Evolutionary conservation across 2,888 invertebrate genomes (phyloP).

Genomic region (Ferdinandea cuprea): DNA sequence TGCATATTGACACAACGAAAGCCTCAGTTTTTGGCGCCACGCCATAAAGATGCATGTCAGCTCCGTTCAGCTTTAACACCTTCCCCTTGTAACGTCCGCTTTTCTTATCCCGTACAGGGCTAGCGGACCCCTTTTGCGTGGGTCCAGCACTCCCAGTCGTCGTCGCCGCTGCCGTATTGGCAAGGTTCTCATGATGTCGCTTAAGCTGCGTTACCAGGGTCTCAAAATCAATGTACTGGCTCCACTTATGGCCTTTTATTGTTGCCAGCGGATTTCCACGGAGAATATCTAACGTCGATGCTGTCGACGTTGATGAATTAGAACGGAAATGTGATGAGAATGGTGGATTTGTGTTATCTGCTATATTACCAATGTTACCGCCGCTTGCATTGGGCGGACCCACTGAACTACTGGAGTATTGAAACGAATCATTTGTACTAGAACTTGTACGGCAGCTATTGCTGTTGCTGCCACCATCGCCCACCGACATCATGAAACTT

Average conservation of each 20-base stretch:
- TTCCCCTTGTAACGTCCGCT: constrained; percentile 78
- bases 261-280: constrained; percentile 30
- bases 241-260: constrained; percentile 80
- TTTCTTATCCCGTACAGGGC: constrained; percentile 50
- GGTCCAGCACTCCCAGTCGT: constrained; percentile 46
- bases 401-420: constrained; percentile 34
- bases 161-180: constrained; percentile 7
- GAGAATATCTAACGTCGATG: constrained; percentile 11
- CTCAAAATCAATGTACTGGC: constrained; percentile 79
- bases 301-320: constrained; percentile 4
- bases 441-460: constrained; percentile 57
- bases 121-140: background rate
- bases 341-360: constrained; percentile 13
- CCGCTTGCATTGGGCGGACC: constrained; percentile 13
- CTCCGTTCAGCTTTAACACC: constrained; percentile 84
- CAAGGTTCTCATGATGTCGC: constrained; percentile 48
- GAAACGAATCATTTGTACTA: constrained; percentile 54
- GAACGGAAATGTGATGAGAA: constrained; percentile 33
- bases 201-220: constrained; percentile 76
- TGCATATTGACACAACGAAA: constrained; percentile 90
- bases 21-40: constrained; percentile 90
- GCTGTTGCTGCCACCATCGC: constrained; percentile 38
- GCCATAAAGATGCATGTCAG: constrained; percentile 90
- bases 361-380: background rate
- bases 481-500: constrained; percentile 62